These are phyloP conservation scores for Synergus laeviventris DNA, from an alignment of 2,888 invertebrate species.

Conservation along the genomic window DNA sequence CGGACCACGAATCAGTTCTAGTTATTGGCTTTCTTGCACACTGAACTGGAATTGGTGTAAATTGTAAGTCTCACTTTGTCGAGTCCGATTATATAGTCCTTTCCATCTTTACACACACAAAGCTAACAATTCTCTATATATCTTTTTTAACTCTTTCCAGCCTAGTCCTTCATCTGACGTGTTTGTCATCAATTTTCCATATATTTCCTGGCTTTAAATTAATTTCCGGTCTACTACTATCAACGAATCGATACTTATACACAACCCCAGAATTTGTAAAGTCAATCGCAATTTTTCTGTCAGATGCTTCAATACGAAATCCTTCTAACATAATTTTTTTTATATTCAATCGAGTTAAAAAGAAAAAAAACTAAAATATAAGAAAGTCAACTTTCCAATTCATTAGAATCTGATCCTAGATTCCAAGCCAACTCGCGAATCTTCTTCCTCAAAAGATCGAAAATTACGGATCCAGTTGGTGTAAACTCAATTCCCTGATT, in stretches of 20 bases:
- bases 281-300: neutral
- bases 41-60: conserved; percentile 21
- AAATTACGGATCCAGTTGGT: conserved; percentile 1
- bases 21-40: conserved; percentile 35
- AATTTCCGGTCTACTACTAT: conserved; percentile 18
- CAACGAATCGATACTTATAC: conserved; percentile 31
- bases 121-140: neutral
- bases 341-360: too few relatives aligned
- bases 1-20: conserved; percentile 23
- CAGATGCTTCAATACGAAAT: conserved; percentile 4
- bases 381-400: neutral
- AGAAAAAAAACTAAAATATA: neutral
- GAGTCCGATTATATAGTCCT: conserved; percentile 19
- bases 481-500: conserved; percentile 27
- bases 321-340: too few relatives aligned
- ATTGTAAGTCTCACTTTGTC: conserved; percentile 30
- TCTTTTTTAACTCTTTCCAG: conserved; percentile 19
- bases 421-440: neutral
- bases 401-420: neutral
- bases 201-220: conserved; percentile 37
- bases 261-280: neutral
- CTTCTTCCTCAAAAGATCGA: neutral
- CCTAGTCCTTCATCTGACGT: conserved; percentile 19
- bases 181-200: conserved; percentile 24
- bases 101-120: conserved; percentile 10